phyloP scores from a whole-genome alignment of 2,113 vertebrate genomes.

The Thalassoma bifasciatum region DNA sequence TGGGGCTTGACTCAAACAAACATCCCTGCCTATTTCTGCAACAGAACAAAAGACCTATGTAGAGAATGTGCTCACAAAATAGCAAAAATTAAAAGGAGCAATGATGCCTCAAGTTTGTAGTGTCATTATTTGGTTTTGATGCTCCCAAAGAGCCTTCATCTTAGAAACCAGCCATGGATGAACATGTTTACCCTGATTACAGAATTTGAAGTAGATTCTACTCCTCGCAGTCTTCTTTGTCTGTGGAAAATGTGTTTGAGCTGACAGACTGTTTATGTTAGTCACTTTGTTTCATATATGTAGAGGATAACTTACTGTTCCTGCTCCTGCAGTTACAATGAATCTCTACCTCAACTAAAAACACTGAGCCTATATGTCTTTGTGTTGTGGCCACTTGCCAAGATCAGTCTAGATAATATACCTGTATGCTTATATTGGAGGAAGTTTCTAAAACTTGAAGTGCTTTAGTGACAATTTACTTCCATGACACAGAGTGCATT shows the following conservation, averaged over 20 bases:
- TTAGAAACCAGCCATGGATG: conserved; percentile 21
- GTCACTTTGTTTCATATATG: conserved; percentile 16
- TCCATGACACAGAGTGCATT: too few species aligned
- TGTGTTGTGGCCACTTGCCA: too few species aligned
- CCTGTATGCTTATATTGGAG: too few species aligned
- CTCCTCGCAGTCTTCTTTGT: conserved; percentile 14
- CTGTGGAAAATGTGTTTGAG: conserved; percentile 4
- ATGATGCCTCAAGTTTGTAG: not conserved
- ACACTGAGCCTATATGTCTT: not conserved
- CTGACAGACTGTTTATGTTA: conserved; percentile 27
- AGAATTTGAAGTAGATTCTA: conserved; percentile 12
- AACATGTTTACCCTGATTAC: conserved; percentile 39
- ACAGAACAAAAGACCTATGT: conserved; percentile 12
- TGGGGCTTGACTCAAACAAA: conserved; percentile 49
- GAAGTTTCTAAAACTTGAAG: too few species aligned
- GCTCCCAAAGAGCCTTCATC: not conserved
- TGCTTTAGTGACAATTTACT: too few species aligned
- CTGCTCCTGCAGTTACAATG: conserved; percentile 12
- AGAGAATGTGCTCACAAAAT: conserved; percentile 5
- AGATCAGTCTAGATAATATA: too few species aligned
- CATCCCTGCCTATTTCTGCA: conserved; percentile 49
- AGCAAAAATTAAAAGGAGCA: conserved; percentile 1
- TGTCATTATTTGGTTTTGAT: conserved; percentile 7
- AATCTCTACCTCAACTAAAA: not conserved
- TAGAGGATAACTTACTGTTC: conserved; percentile 14